phyloP scores from a whole-genome alignment of 1,140 invertebrate genomes.

The Drosophila setifemur region DNA sequence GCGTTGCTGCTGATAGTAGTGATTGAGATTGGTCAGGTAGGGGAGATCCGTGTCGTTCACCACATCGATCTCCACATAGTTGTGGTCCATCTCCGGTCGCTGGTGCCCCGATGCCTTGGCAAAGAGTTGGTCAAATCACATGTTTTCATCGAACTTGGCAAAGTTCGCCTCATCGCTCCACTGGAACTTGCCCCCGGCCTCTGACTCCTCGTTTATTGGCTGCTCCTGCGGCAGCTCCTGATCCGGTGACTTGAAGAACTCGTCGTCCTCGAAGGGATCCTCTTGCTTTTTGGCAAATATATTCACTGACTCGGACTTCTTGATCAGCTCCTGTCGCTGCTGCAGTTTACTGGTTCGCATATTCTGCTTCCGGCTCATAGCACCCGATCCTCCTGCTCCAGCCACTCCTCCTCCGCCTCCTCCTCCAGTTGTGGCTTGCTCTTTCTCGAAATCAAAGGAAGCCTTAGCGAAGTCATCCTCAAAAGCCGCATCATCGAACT shows the following conservation, averaged over 20 bases:
- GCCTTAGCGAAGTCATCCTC: constrained; percentile 82
- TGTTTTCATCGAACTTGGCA: constrained; percentile 83
- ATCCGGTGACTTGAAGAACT: constrained; percentile 87
- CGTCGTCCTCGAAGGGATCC: constrained; percentile 93
- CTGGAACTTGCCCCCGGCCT: constrained; percentile 54
- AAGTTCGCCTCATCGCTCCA: constrained; percentile 81
- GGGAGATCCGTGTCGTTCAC: constrained; percentile 68
- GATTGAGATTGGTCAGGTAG: constrained; percentile 75
- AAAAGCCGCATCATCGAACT: constrained; percentile 80
- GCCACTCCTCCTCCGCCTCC: neutral
- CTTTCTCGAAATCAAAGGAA: constrained; percentile 79
- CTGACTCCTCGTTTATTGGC: constrained; percentile 2
- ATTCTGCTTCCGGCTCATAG: constrained; percentile 65
- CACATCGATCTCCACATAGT: constrained; percentile 79
- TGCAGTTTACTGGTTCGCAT: constrained; percentile 67
- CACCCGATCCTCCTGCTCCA: neutral
- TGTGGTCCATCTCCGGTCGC: constrained; percentile 22
- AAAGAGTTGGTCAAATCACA: constrained; percentile 82
- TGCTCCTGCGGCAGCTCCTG: constrained; percentile 31
- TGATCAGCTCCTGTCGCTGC: constrained; percentile 85
- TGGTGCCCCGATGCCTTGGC: constrained; percentile 51
- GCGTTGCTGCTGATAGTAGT: constrained; percentile 72
- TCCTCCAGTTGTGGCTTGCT: constrained; percentile 46
- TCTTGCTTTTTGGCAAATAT: constrained; percentile 90
- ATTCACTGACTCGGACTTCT: constrained; percentile 93